Percentiles rank a stretch among this genome's conserved stretches.
Conservation (phyloP, 2,888 invertebrate genomes). For the Melinopterus prodromus region DNA sequence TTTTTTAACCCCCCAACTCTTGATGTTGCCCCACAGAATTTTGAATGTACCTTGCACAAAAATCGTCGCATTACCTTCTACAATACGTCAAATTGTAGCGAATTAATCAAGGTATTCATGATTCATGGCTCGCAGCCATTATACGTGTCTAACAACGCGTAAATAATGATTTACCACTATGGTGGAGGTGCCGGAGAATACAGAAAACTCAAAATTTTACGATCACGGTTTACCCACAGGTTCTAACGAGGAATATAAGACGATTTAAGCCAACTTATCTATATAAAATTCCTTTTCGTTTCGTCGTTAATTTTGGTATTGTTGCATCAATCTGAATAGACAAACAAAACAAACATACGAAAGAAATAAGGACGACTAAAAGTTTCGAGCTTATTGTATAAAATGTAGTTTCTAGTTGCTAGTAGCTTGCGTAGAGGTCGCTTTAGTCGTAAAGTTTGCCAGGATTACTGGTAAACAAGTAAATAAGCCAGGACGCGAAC, state of each 20-base stretch:
- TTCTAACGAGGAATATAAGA: not conserved
- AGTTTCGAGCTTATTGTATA: not conserved
- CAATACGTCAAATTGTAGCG: too few species aligned
- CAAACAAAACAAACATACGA: not conserved
- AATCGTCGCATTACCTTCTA: too few species aligned
- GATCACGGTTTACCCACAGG: slow-evolving; percentile 1
- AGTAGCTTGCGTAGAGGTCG: not conserved
- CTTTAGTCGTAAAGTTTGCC: not conserved
- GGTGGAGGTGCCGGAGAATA: not conserved
- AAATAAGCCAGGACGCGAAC: not conserved
- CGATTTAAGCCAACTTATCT: too few species aligned
- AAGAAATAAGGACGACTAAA: too few species aligned
- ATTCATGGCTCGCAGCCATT: too few species aligned
- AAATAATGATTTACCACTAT: slow-evolving; percentile 7
- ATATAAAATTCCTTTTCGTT: not conserved
- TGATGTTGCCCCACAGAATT: too few species aligned
- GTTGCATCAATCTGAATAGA: too few species aligned
- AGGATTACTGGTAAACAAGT: not conserved
- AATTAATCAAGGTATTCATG: too few species aligned
- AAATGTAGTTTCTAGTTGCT: not conserved
- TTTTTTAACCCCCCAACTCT: too few species aligned
- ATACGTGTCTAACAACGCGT: too few species aligned
- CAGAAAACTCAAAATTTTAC: not conserved
- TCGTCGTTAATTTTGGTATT: too few species aligned
- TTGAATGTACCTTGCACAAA: too few species aligned